These are phyloP conservation scores for Fregata magnificens DNA, from an alignment of 2,113 vertebrate species.

Conservation along the genomic window DNA sequence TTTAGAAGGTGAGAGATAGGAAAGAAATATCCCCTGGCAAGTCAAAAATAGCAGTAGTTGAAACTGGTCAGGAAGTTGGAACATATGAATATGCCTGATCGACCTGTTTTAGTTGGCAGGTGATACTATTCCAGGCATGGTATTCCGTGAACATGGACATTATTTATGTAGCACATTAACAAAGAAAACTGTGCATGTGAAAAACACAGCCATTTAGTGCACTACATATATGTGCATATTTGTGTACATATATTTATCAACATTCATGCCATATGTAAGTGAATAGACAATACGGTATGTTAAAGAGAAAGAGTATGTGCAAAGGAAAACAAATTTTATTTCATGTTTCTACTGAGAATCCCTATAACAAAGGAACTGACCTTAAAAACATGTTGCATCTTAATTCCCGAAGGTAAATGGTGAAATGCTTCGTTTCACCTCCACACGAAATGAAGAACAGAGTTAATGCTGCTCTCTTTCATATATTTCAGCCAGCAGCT, in stretches of 20 bases:
- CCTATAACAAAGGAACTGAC: neutral
- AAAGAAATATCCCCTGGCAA: neutral
- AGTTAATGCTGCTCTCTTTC: neutral
- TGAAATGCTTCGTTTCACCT: neutral
- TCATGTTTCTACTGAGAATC: neutral
- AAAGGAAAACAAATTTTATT: neutral
- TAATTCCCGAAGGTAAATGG: neutral
- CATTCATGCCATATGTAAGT: neutral
- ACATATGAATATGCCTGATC: neutral
- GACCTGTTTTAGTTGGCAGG: neutral
- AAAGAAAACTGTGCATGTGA: neutral
- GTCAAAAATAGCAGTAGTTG: neutral
- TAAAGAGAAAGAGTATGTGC: neutral
- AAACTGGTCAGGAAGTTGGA: neutral
- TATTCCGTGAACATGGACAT: neutral
- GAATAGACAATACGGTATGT: rapidly evolving
- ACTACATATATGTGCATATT: neutral
- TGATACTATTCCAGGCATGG: neutral
- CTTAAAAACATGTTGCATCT: conserved; percentile 12
- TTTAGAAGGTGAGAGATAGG: neutral
- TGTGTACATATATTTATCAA: neutral
- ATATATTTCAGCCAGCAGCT: conserved; percentile 3
- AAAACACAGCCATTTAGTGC: neutral
- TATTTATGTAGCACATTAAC: neutral
- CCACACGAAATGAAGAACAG: neutral